Conservation (phyloP, 2,888 invertebrate species). For the Opisthograptis luteolata region DNA sequence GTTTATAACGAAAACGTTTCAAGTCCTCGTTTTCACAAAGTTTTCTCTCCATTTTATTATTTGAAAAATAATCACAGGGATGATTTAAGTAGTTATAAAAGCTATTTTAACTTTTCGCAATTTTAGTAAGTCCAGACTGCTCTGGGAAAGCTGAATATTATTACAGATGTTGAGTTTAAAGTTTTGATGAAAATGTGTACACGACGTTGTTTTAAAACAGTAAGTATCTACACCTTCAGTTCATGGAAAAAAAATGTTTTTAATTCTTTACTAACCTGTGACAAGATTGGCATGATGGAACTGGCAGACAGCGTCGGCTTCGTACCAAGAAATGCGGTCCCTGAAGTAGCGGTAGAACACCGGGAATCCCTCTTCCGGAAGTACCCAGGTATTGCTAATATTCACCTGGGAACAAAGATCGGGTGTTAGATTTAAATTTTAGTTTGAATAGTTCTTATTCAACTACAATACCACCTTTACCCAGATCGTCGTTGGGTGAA, state of each 20-base stretch:
- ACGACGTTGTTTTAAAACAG: conserved; percentile 17
- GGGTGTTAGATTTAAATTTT: not conserved
- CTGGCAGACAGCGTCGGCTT: conserved; percentile 92
- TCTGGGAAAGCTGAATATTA: conserved; percentile 40
- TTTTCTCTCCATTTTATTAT: conserved; percentile 38
- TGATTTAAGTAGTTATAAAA: conserved; percentile 54
- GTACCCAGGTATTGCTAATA: conserved; percentile 92
- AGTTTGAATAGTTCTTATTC: too few species aligned
- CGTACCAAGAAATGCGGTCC: conserved; percentile 93
- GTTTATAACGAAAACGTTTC: not conserved
- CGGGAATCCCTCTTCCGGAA: conserved; percentile 91
- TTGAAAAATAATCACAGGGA: conserved; percentile 47
- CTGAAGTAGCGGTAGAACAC: conserved; percentile 93
- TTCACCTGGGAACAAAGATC: conserved; percentile 85
- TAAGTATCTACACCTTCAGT: not conserved
- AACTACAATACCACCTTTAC: too few species aligned
- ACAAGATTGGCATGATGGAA: conserved; percentile 92
- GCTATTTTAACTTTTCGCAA: conserved; percentile 58
- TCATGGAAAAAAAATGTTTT: too few species aligned
- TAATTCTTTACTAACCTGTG: conserved; percentile 86
- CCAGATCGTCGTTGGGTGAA: too few species aligned
- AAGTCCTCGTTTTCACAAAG: conserved; percentile 21
- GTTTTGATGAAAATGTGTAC: conserved; percentile 24
- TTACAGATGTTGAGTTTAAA: conserved; percentile 42
- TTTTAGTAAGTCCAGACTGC: conserved; percentile 44